These are phyloP conservation scores for Papilio polytes DNA, from an alignment of 1,140 invertebrate genomes.

Conservation along the genomic window DNA sequence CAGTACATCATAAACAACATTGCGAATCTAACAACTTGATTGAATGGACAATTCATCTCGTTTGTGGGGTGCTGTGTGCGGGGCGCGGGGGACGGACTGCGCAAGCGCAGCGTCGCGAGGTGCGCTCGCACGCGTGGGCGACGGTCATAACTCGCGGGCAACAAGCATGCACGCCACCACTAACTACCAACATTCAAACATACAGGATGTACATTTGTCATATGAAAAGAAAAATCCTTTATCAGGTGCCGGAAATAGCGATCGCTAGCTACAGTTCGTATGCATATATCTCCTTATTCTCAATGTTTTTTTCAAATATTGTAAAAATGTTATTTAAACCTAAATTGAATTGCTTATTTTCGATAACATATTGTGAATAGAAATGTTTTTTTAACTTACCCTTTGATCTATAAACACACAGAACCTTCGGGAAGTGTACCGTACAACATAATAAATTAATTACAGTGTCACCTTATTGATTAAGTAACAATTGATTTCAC, in stretches of 20 bases:
- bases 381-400: too few species aligned
- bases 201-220: constrained; percentile 55
- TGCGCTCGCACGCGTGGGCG: constrained; percentile 61
- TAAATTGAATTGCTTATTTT: too few species aligned
- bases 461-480: too few species aligned
- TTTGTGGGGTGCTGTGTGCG: constrained; percentile 35
- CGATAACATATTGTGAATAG: too few species aligned
- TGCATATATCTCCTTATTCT: too few species aligned
- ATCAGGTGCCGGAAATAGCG: neutral
- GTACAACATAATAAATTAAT: too few species aligned
- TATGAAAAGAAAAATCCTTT: neutral
- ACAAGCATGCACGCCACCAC: constrained; percentile 71
- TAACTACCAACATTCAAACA: constrained; percentile 67
- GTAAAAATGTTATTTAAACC: too few species aligned
- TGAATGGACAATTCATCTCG: constrained; percentile 52
- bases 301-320: too few species aligned
- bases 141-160: constrained; percentile 71
- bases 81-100: constrained; percentile 38
- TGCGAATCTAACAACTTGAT: constrained; percentile 45
- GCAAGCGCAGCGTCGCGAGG: constrained; percentile 39
- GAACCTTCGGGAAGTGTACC: too few species aligned
- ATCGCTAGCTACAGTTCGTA: neutral
- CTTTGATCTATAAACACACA: too few species aligned
- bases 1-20: constrained; percentile 8
- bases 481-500: neutral